Evolutionary conservation across 2,113 vertebrate species (phyloP).

Genomic region (Neogobius melanostomus): DNA sequence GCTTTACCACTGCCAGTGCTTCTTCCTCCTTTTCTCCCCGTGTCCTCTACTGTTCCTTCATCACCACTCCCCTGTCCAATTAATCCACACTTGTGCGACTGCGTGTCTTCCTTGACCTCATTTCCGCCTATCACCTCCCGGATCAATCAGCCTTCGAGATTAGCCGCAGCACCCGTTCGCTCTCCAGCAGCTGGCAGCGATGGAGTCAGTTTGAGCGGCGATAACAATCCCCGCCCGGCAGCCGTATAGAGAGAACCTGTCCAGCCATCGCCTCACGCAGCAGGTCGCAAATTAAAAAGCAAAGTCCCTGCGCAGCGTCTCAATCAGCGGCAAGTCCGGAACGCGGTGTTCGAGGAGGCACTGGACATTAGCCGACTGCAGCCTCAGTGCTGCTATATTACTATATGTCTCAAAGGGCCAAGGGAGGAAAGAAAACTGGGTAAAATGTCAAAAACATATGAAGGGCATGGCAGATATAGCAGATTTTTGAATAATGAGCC

Average conservation of each 20-base stretch:
- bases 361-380: not conserved
- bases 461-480: no score
- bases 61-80: slow-evolving; percentile 19
- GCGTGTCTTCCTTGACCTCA: not conserved
- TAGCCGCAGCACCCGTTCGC: not conserved
- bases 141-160: slow-evolving; percentile 32
- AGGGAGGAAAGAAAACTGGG: not conserved
- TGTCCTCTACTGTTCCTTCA: slow-evolving; percentile 3
- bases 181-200: slow-evolving; percentile 16
- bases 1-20: not conserved
- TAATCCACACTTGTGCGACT: slow-evolving; percentile 10
- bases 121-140: slow-evolving; percentile 27
- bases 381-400: not conserved
- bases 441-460: not conserved
- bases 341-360: not conserved
- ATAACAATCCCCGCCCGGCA: slow-evolving; percentile 10
- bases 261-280: no score
- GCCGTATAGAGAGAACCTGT: no score
- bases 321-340: not conserved
- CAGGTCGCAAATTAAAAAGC: not conserved
- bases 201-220: not conserved
- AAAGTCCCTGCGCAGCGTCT: not conserved
- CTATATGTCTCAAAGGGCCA: not conserved
- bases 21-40: not conserved
- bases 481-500: no score